Conservation (phyloP, 2,888 invertebrate genomes). For the Acleris holmiana region DNA sequence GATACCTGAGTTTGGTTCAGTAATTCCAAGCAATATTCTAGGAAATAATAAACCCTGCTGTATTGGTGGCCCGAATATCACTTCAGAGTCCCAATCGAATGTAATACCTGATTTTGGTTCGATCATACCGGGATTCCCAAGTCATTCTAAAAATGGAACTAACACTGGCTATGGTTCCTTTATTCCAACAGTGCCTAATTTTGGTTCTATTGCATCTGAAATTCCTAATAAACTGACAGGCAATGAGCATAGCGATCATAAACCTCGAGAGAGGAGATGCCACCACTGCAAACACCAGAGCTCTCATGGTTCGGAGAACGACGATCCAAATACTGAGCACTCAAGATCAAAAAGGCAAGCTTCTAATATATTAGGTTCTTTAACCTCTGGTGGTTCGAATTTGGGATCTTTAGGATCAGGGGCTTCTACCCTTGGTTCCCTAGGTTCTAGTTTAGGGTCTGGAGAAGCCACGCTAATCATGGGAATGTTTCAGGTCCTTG, state of each 20-base stretch:
- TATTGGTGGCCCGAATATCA: not conserved
- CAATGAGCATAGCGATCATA: conserved; percentile 6
- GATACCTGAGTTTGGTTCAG: conserved; percentile 5
- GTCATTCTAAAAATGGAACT: conserved; percentile 10
- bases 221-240: conserved; percentile 5
- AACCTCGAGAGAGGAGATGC: conserved; percentile 13
- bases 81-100: not conserved
- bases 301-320: not conserved
- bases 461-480: conserved; percentile 49
- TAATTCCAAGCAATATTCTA: conserved; percentile 1
- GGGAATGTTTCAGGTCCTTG: conserved; percentile 59
- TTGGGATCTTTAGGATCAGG: conserved; percentile 25
- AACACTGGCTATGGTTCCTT: not conserved
- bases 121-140: not conserved
- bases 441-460: conserved; percentile 35
- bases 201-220: not conserved
- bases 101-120: conserved; percentile 3
- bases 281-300: not conserved
- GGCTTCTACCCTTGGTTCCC: conserved; percentile 13
- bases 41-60: conserved; percentile 16
- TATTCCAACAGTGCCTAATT: not conserved
- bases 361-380: not conserved
- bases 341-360: conserved; percentile 24
- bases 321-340: too few relatives aligned
- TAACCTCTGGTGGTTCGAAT: conserved; percentile 10